Evolutionary conservation across 1,140 invertebrate genomes (phyloP).

Genomic region (Dreissena rostriformis): DNA sequence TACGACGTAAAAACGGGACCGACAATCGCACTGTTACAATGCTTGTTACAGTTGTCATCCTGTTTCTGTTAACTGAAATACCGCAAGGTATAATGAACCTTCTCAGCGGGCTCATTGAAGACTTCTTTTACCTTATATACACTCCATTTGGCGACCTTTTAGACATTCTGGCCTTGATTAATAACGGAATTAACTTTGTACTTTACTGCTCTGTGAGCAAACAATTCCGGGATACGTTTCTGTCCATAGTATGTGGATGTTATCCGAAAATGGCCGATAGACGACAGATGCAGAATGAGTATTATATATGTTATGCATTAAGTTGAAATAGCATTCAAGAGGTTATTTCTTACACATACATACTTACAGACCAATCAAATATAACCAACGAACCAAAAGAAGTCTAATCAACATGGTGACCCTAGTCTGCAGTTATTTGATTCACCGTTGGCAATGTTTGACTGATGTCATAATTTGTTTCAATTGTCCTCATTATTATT

Average conservation of each 20-base stretch:
- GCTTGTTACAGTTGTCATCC: conserved; percentile 91
- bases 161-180: conserved; percentile 95
- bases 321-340: too few species aligned
- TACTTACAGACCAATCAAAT: too few species aligned
- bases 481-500: too few species aligned
- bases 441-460: too few species aligned
- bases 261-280: conserved; percentile 42
- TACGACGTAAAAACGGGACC: not conserved
- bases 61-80: conserved; percentile 94
- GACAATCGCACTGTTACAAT: conserved; percentile 93
- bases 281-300: conserved; percentile 57
- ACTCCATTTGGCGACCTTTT: conserved; percentile 90
- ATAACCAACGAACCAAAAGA: too few species aligned
- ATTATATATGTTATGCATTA: conserved; percentile 67
- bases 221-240: conserved; percentile 94
- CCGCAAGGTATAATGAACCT: conserved; percentile 84
- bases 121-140: conserved; percentile 78
- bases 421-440: too few species aligned
- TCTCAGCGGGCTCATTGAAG: conserved; percentile 69
- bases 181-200: conserved; percentile 96
- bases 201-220: conserved; percentile 97
- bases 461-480: too few species aligned
- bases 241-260: conserved; percentile 85
- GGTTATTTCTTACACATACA: too few species aligned
- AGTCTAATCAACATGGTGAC: too few species aligned